Base-by-base conservation (phyloP, 2,888 invertebrate species). In the Nomada ferruginata region DNA sequence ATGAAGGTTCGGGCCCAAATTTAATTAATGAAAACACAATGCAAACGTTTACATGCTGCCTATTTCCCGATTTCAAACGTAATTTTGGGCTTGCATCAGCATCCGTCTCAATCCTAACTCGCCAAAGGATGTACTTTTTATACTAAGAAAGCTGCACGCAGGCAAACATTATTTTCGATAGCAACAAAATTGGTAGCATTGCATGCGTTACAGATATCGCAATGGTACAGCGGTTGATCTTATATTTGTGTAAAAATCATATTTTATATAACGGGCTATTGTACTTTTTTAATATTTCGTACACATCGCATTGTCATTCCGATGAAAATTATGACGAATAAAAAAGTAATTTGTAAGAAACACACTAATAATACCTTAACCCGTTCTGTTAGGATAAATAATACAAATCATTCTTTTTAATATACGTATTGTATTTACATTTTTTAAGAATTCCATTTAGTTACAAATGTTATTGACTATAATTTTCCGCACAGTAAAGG, bases 191-290 rank as follows among this genome's bases (percentile, higher is more conserved):
- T 89, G 74, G 85, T 87, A 89, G 85, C 88, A 89, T 90, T 89
- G 89, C 89, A 87, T 89, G 87, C 87, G 86, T 88, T 88, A 88
- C 82, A 87, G 81, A 84, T 82, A 88, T 83, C 78, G 84, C 83
- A 87, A 85, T 88, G 89, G 86, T 88, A 88, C 88, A 86, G 84
- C 87, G 89, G 84, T 88, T 82, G 72, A 88, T 79, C 76, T 88
- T 91, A 90, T 91, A 92, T 90, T 92, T 91, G 89, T 93, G 91
- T 92, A 93, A 92, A 92, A 91, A 91, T 91, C 90, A 92, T 93
- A 93, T 93, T 93, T 93, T 93, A 91, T 93, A 93, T 92, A 93
- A 92, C 92, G 91, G 93, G 93, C 92, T 93, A 92, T 91, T 93
- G 92, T 93, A 93, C 93, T 93, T 93, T 93, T 93, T 92, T 92